Evolutionary conservation across 2,888 invertebrate genomes (phyloP).

Genomic region (Chromoteleia sp.): DNA sequence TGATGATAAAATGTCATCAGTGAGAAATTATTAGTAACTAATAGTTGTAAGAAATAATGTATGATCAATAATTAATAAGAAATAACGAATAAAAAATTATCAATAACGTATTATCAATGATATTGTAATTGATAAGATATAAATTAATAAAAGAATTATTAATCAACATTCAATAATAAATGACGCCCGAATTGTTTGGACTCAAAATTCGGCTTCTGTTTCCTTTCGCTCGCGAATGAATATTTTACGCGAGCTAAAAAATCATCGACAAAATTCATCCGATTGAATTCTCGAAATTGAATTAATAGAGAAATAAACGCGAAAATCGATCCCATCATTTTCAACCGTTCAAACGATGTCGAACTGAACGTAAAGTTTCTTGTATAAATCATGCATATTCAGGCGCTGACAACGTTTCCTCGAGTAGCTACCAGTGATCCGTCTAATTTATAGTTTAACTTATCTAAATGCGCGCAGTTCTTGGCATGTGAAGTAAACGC

Average conservation of each 20-base stretch:
- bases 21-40: no score
- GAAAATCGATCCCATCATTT: slow-evolving; percentile 57
- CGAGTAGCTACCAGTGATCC: slow-evolving; percentile 83
- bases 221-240: slow-evolving; percentile 19
- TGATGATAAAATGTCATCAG: no score
- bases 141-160: no score
- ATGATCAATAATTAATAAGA: no score
- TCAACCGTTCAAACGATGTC: slow-evolving; percentile 77
- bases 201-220: slow-evolving; percentile 31
- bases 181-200: slow-evolving; percentile 40
- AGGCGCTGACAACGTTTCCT: slow-evolving; percentile 82
- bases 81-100: no score
- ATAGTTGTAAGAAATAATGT: no score
- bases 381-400: slow-evolving; percentile 83
- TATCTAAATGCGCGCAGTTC: slow-evolving; percentile 83
- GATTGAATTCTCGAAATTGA: slow-evolving; percentile 10
- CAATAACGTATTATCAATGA: no score
- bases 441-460: slow-evolving; percentile 85
- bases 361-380: slow-evolving; percentile 78
- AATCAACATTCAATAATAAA: slow-evolving; percentile 60
- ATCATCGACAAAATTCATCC: slow-evolving; percentile 7
- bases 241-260: slow-evolving; percentile 29
- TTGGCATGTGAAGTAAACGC: slow-evolving; percentile 74
- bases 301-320: slow-evolving; percentile 38
- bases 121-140: no score